Percentiles rank a stretch among this genome's conserved stretches.
Conservation (phyloP, 2,888 invertebrate genomes). For the Stramonita haemastoma region DNA sequence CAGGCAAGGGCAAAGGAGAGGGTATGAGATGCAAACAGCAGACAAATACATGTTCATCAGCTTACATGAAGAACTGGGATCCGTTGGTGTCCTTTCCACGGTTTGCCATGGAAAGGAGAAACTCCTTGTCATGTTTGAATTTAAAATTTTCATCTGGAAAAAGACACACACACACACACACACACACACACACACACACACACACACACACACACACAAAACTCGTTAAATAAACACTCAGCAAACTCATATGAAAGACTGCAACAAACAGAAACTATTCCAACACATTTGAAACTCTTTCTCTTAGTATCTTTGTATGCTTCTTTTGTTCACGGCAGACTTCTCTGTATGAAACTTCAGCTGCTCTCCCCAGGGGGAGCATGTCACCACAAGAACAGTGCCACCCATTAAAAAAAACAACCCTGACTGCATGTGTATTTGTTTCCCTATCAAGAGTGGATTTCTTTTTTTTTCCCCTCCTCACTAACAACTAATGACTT, state of each 20-base stretch:
- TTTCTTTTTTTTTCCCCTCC: too few species aligned
- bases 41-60: slow-evolving; percentile 68
- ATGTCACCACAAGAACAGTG: too few species aligned
- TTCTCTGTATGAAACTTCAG: too few species aligned
- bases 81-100: slow-evolving; percentile 98
- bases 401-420: too few species aligned
- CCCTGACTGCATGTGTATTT: too few species aligned
- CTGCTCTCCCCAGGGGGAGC: too few species aligned
- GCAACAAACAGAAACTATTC: not conserved
- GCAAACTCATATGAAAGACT: not conserved
- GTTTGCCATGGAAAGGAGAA: slow-evolving; percentile 98
- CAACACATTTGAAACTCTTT: too few species aligned
- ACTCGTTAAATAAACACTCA: not conserved
- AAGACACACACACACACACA: not conserved
- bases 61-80: slow-evolving; percentile 99
- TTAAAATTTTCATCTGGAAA: slow-evolving; percentile 94
- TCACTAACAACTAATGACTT: too few species aligned
- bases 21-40: not conserved
- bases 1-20: too few species aligned
- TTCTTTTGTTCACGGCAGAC: too few species aligned
- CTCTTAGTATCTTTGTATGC: not conserved
- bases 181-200: not conserved
- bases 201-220: not conserved
- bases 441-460: too few species aligned
- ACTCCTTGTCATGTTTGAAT: slow-evolving; percentile 91